Evolutionary conservation across 2,888 invertebrate genomes (phyloP).

Genomic region (Heliconius hortense): DNA sequence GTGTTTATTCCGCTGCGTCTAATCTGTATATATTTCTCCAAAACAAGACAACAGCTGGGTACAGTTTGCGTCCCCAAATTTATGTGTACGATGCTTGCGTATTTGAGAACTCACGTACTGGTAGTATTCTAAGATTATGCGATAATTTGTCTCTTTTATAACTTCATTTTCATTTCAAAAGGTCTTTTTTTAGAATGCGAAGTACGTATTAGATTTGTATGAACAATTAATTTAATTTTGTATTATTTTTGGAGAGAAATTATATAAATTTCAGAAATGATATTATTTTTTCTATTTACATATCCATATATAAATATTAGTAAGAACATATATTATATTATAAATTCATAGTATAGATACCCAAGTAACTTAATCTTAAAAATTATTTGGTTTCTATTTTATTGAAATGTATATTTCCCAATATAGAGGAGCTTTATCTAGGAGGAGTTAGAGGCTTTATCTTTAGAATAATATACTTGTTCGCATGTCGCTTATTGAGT

Average conservation of each 20-base stretch:
- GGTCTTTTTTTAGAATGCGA: background rate
- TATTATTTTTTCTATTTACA: too few relatives aligned
- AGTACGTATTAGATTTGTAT: background rate
- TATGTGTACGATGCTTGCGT: constrained; percentile 65
- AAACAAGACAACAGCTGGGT: constrained; percentile 77
- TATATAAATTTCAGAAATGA: too few relatives aligned
- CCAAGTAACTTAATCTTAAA: background rate
- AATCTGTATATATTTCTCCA: constrained; percentile 74
- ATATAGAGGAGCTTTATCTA: background rate
- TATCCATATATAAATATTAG: too few relatives aligned
- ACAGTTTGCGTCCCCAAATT: constrained; percentile 72
- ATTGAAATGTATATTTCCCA: background rate
- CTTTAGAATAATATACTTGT: background rate
- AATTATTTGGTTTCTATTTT: background rate
- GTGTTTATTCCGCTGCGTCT: constrained; percentile 62
- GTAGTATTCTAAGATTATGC: constrained; percentile 46
- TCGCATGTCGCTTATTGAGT: constrained; percentile 54
- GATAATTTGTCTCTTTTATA: constrained; percentile 39
- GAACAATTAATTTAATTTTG: background rate
- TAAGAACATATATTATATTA: too few relatives aligned
- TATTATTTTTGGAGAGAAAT: background rate
- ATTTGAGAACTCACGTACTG: constrained; percentile 59
- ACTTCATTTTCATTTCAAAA: background rate
- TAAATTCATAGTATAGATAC: background rate
- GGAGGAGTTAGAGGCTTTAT: background rate